Conservation (phyloP, 2,888 invertebrate genomes). For the Diaperis boleti region DNA sequence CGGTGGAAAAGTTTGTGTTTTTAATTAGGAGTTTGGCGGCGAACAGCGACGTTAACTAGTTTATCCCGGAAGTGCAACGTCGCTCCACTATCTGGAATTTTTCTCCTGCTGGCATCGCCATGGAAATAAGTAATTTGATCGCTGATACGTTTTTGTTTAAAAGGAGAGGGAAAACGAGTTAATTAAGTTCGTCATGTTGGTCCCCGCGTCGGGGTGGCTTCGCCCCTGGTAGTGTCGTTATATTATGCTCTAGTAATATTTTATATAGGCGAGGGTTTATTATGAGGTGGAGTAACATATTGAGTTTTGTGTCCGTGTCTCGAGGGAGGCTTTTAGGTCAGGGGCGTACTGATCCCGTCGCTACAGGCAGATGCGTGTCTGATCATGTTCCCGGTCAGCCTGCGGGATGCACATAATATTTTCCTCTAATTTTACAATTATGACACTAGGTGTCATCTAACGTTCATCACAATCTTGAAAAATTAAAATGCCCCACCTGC, state of each 20-base stretch:
- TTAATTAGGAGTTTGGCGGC: conserved; percentile 15
- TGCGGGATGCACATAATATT: too few species aligned
- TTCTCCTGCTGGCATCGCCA: conserved; percentile 19
- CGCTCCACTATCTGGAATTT: conserved; percentile 24
- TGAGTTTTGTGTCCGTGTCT: conserved; percentile 51
- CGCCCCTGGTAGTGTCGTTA: conserved; percentile 56
- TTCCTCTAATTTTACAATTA: too few species aligned
- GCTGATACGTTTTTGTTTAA: conserved; percentile 59
- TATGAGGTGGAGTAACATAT: conserved; percentile 53
- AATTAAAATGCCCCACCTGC: too few species aligned
- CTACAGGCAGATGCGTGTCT: too few species aligned
- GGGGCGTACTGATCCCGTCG: too few species aligned
- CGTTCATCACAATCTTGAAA: too few species aligned
- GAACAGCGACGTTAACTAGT: conserved; percentile 9
- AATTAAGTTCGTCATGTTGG: conserved; percentile 60
- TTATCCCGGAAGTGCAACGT: conserved; percentile 5
- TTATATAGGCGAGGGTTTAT: conserved; percentile 55
- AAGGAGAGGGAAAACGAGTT: conserved; percentile 58
- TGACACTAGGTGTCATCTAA: too few species aligned
- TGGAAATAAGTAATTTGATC: conserved; percentile 58
- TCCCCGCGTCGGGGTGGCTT: conserved; percentile 54
- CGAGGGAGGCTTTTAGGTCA: conserved; percentile 40
- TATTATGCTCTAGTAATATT: conserved; percentile 59
- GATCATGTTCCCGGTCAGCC: too few species aligned
- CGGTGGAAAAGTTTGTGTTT: conserved; percentile 12